Evolutionary conservation across 2,113 vertebrate species (phyloP), one percentile per base, ranked within the genome.

Genomic region (Anseranas semipalmata): DNA sequence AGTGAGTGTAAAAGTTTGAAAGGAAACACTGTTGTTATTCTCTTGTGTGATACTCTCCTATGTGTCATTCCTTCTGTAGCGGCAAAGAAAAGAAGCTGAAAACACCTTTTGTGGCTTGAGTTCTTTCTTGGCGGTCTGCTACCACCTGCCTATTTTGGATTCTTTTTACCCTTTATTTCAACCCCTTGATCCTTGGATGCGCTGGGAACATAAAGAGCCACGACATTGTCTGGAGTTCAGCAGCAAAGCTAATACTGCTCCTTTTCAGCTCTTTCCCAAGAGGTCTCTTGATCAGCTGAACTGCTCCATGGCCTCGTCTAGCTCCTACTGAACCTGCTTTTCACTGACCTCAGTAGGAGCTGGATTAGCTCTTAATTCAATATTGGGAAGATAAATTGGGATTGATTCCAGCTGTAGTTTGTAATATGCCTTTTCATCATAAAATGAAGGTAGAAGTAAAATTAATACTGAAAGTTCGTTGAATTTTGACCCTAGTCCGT

Each of bases 91-190:
- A 52, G 80, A 86, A 93, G 60, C 68, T 58, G 46, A 41, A 46
- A 30, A 19, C 6, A 79, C 75, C 80, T 81, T 96, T 87, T 89
- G 77, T 76, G 77, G 60, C 62, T 78, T 18, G 30, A 81, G 53
- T 45, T 95, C 45, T 37, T 66, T 77, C 79, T 59, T 70, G 52
- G 80, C 90, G 77, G 63, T 52, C 72, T 88, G 72, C 87, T 92
- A 45, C 87, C 85, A 85, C 87, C 87, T 90, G 67, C 87, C 82
- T 88, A 9, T 39, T 88, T 55, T 77, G 82, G 41, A 62, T 90
- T 96, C 59, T 90, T 94, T 87, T 88, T 90, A 77, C 75, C 18
- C n/a, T 93, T 90, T 83, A 33, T 91, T 91, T 90, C 71, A 80
- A 22, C 33, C 63, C 25, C 39, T 94, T 90, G 63, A 80, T 94